Evolutionary conservation across 1,140 invertebrate genomes (phyloP).

Genomic region (Bombus superbus): DNA sequence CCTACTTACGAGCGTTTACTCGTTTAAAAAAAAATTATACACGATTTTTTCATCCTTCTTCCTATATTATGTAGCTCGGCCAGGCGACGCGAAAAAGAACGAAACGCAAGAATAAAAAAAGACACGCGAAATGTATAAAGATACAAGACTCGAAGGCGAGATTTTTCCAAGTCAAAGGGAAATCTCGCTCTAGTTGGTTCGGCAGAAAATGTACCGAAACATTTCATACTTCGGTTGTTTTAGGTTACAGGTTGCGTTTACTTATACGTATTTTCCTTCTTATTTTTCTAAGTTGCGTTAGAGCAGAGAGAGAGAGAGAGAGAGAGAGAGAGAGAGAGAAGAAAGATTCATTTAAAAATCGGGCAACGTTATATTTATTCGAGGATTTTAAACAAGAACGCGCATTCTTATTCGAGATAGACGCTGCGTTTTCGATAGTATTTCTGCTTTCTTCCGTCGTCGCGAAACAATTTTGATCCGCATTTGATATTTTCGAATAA

Average conservation of each 20-base stretch:
- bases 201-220: background rate
- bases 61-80: background rate
- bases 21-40: background rate
- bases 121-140: background rate
- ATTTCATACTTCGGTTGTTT: conserved; percentile 7
- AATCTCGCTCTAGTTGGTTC: background rate
- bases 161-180: conserved; percentile 1
- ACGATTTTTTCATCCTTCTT: background rate
- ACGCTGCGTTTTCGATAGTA: no score
- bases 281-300: background rate
- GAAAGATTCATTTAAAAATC: background rate
- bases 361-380: background rate
- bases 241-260: background rate
- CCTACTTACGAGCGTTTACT: background rate
- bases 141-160: background rate
- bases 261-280: no score
- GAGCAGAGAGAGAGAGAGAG: background rate
- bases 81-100: background rate
- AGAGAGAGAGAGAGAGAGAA: no score
- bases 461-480: background rate
- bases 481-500: background rate
- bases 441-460: background rate
- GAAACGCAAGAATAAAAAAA: background rate
- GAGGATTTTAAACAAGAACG: background rate
- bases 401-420: no score